Evolutionary conservation across 2,797 vertebrate species (phyloP), one percentile per base, ranked within the genome.

Genomic region (Lutjanus campechanus): DNA sequence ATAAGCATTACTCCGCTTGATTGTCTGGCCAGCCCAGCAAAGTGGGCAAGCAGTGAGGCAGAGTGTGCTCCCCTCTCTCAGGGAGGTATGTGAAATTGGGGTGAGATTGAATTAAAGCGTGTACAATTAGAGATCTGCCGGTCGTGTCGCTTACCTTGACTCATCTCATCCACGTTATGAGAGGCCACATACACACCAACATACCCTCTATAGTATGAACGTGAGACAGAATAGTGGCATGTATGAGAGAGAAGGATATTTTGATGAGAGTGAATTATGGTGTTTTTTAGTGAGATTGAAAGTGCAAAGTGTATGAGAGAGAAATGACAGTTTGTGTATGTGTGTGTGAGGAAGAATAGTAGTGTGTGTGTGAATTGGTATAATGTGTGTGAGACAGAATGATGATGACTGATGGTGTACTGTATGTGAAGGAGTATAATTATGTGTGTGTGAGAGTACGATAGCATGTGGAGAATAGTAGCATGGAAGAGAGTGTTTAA

Each of bases 1-100:
- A 95, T 95, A 96, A 96, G 93, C 94, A 95, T 96, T 95, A 95
- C 95, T 92, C 76, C 58, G 66, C 85, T 89, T 95, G 93, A 96
- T 95, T 96, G 94, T 94, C 91, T 95, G 91, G 83, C 86, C 88
- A 77, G 85, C 86, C 84, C 81, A 69, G 85, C 80, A 91, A 89
- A 93, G 90, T 86, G 83, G 88, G 91, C 79, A 88, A 89, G 91
- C 92, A 84, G 85, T 85, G 86, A 93, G 83, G 89, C 87, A 75
- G 76, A 83, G 82, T 82, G 66, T 59, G 77, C 90, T 76, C 63
- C 64, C 71, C 84, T 80, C 83, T 84, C 84, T 87, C 66, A 77
- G 85, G 81, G 76, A 92, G 92, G 94, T 93, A 91, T 91, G 89
- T 91, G 92, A 91, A 95, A 95, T 94, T 93, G 92, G 91, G 90